Conservation (phyloP, 2,113 vertebrate species). For the Phyllostomus discolor region DNA sequence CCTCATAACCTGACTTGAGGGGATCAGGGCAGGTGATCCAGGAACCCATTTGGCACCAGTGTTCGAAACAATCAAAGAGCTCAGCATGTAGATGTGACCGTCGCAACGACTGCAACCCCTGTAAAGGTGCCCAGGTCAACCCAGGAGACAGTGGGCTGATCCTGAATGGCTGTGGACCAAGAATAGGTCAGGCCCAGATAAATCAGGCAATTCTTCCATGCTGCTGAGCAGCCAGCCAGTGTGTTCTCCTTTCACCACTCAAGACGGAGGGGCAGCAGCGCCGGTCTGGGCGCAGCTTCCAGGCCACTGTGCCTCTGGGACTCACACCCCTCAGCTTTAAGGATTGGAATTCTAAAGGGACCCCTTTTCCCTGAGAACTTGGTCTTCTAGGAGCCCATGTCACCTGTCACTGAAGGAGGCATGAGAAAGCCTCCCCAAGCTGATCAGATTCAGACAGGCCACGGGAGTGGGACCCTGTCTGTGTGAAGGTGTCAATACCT, state of each 20-base stretch:
- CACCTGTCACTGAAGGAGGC: not conserved
- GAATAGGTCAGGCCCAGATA: not conserved
- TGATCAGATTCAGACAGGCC: not conserved
- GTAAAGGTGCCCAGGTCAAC: not conserved
- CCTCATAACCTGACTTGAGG: not conserved
- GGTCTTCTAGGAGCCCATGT: not conserved
- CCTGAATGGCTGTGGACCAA: not conserved
- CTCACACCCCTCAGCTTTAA: not conserved
- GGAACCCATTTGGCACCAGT: not conserved
- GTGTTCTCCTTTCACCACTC: not conserved
- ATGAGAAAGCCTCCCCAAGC: not conserved
- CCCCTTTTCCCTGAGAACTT: not conserved
- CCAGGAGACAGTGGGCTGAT: not conserved
- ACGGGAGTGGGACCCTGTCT: not conserved
- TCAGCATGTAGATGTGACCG: not conserved
- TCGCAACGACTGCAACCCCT: not conserved
- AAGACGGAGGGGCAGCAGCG: fast-evolving
- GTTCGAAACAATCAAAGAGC: not conserved
- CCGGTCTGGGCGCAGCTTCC: not conserved
- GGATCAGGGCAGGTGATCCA: not conserved
- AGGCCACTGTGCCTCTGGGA: not conserved
- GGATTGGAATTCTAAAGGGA: not conserved
- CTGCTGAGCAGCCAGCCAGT: not conserved
- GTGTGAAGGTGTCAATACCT: not conserved
- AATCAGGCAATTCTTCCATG: not conserved